Evolutionary conservation across 1,140 invertebrate species (phyloP), one percentile per base, ranked within the genome.

Genomic region (Oscheius sp.): DNA sequence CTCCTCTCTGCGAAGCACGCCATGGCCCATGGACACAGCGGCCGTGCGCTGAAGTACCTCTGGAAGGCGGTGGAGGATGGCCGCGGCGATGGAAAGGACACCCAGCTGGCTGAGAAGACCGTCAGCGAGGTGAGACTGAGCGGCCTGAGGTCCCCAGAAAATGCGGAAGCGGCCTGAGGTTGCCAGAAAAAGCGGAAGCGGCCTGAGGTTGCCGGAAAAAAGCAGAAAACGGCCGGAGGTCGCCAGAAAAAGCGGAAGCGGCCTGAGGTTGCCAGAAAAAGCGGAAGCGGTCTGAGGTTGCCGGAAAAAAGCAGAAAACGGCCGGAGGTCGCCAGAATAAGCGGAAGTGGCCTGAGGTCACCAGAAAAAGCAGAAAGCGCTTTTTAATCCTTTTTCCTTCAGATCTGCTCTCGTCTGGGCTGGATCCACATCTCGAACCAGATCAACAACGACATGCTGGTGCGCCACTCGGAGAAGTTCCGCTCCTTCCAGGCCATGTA

Each of bases 1-100:
- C 88, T 89, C 77, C 91, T 94, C 80, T 88, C 89, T 3, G 86
- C 93, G 36, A 92, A 91, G 89, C 91, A 95, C 84, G 90, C 91
- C 23, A 88, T 90, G 78, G 88, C 90, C 2, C 86, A 91, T 78
- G 87, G 89, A 76, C 91, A 93, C 63, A 91, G 91, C 85, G 93
- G 92, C 0, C 88, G 91, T 66, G 89, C 91, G 55, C 82, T 92
- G 49, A 93, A 93, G 85, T 87, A 91, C 59, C 84, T 93, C 10
- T 81, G 87, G 34, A 91, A 91, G 82, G 88, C 91, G 74, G 88
- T 89, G 52, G 93, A 95, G 78, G 92, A 94, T 23, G 55, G 38
- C 15, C 34, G 45, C 18, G 38, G 32, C 38, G 61, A 73, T 20
- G 55, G 55, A 35, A 76, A 59, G 71, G 68, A 75, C 34, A 75